These are phyloP conservation scores for Phymanthus crucifer DNA, from an alignment of 92 coral and sea anemone species.

Conservation along the genomic window DNA sequence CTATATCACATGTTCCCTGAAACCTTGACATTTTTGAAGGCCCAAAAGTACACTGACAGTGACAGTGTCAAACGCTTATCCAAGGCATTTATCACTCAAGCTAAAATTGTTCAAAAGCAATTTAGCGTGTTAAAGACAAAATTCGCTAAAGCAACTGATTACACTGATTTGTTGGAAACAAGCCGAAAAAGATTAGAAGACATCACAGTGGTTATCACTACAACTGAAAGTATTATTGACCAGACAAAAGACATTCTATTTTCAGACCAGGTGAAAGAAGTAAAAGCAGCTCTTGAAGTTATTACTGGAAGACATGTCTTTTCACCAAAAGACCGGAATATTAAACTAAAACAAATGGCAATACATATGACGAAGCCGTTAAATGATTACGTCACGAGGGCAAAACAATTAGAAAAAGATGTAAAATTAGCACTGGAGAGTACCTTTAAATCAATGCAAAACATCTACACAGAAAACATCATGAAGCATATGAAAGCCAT, in stretches of 20 bases:
- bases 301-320: conserved; percentile 69
- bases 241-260: conserved; percentile 69
- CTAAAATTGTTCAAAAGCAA: conserved; percentile 67
- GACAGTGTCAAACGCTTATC: conserved; percentile 81
- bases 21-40: conserved; percentile 76
- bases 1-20: conserved; percentile 81
- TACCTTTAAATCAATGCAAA: conserved; percentile 73
- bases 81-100: conserved; percentile 83
- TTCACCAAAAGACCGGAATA: conserved; percentile 16
- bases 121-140: conserved; percentile 48
- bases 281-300: conserved; percentile 65
- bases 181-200: conserved; percentile 62
- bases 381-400: conserved; percentile 61
- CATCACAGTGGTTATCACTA: conserved; percentile 59
- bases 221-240: conserved; percentile 59
- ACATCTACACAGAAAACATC: conserved; percentile 72
- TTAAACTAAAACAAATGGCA: conserved; percentile 23
- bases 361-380: conserved; percentile 21
- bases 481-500: conserved; percentile 60
- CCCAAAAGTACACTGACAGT: conserved; percentile 80
- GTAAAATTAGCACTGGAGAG: conserved; percentile 65
- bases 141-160: conserved; percentile 63
- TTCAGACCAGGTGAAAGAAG: conserved; percentile 71
- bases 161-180: conserved; percentile 60
- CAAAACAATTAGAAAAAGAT: conserved; percentile 63